Conservation (phyloP, 2,797 vertebrate species). For the Sebastes trivittatus region DNA sequence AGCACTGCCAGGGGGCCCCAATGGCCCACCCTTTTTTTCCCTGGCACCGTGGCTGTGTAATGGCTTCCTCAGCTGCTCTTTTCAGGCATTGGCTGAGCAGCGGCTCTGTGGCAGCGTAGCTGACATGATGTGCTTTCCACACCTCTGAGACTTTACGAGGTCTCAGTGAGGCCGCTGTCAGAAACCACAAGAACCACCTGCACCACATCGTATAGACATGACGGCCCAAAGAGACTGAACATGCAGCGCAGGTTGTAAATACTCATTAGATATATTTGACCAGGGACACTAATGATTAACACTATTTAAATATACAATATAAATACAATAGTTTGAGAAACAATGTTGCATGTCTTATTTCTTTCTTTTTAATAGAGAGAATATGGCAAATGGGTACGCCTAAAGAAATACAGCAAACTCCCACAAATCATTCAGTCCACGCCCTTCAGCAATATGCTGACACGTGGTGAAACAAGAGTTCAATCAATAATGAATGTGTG, state of each 20-base stretch:
- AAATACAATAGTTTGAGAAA: neutral
- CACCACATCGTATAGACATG: neutral
- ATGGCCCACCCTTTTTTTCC: conserved; percentile 63
- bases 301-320: neutral
- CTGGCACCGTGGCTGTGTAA: conserved; percentile 66
- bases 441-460: conserved; percentile 47
- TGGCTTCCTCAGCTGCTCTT: conserved; percentile 68
- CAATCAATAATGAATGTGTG: conserved; percentile 76
- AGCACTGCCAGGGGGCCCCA: conserved; percentile 71
- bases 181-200: conserved; percentile 52
- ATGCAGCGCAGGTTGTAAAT: neutral
- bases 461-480: conserved; percentile 54
- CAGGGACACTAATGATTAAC: neutral
- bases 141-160: conserved; percentile 51
- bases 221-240: neutral
- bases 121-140: conserved; percentile 53
- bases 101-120: conserved; percentile 24
- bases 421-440: conserved; percentile 25
- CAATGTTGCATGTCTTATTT: neutral
- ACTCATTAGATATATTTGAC: conserved; percentile 3
- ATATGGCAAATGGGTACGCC: neutral
- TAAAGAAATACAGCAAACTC: conserved; percentile 16
- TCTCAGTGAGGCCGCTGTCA: conserved; percentile 44
- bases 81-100: conserved; percentile 41
- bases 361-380: neutral